phyloP scores from a whole-genome alignment of 2,113 vertebrate genomes.

The Sitta europaea region DNA sequence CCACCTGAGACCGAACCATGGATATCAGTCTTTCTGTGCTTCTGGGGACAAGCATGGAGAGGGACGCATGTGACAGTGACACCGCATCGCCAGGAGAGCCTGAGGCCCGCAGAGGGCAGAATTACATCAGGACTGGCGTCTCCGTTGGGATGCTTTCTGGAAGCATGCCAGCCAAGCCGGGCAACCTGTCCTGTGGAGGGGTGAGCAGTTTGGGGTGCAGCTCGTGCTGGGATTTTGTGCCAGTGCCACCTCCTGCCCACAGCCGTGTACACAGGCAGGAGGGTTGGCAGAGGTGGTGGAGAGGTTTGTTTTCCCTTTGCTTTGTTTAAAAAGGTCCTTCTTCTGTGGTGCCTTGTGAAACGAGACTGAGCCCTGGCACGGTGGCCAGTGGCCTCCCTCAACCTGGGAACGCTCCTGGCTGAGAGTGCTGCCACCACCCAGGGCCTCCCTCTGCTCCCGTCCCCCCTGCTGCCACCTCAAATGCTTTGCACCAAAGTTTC shows the following conservation, averaged over 20 bases:
- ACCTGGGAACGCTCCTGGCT: not conserved
- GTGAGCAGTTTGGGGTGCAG: not conserved
- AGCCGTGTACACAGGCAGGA: rapidly evolving
- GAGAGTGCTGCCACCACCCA: not conserved
- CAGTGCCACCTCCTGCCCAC: not conserved
- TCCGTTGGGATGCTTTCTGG: not conserved
- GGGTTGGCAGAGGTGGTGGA: not conserved
- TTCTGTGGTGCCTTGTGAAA: not conserved
- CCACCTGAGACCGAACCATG: not conserved
- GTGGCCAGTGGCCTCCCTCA: not conserved
- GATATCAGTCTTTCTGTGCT: not conserved
- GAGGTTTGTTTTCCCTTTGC: not conserved
- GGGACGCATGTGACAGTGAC: not conserved
- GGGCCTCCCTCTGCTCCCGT: rapidly evolving
- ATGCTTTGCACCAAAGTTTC: not conserved
- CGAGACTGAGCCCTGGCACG: rapidly evolving
- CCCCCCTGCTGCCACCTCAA: rapidly evolving
- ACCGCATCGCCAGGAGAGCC: not conserved
- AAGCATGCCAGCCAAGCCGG: rapidly evolving
- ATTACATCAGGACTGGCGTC: not conserved
- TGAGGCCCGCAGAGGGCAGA: not conserved
- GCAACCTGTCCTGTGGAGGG: not conserved
- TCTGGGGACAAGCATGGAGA: not conserved
- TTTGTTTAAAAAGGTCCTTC: slow-evolving; percentile 7
- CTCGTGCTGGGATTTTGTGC: not conserved